phyloP scores from a whole-genome alignment of 2,888 invertebrate species.

The Aleiodes alternator region DNA sequence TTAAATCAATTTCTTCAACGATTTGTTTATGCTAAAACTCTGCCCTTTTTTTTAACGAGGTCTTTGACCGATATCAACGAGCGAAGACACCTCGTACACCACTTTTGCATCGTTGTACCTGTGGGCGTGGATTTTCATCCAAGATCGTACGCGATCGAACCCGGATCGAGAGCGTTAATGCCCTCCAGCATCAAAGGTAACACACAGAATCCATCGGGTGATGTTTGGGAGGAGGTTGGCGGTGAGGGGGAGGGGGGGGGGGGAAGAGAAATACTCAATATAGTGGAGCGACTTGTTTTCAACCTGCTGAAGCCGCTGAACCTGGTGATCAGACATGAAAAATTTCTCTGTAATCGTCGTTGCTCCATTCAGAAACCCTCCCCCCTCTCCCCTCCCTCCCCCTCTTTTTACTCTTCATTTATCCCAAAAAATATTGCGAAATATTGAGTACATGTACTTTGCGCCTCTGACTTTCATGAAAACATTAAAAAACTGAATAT shows the following conservation, averaged over 20 bases:
- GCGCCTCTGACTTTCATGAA: not conserved
- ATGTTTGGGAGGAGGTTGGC: not conserved
- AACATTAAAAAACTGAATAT: not conserved
- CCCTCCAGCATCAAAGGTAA: conserved; percentile 30
- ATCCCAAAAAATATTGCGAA: conserved; percentile 14
- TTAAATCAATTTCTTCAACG: not conserved
- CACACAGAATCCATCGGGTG: conserved; percentile 18
- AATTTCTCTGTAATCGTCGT: conserved; percentile 46
- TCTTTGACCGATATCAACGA: conserved; percentile 30
- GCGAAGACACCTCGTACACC: conserved; percentile 21
- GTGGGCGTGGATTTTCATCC: conserved; percentile 46
- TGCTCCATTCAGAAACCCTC: conserved; percentile 38
- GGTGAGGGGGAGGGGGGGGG: no score
- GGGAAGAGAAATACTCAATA: conserved; percentile 5
- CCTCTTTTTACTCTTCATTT: conserved; percentile 5
- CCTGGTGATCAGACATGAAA: conserved; percentile 40
- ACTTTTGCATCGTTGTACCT: conserved; percentile 33
- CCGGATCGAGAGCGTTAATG: conserved; percentile 38
- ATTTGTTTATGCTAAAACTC: not conserved
- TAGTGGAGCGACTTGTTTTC: conserved; percentile 24
- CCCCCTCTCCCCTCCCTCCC: conserved; percentile 29
- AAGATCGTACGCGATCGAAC: conserved; percentile 33
- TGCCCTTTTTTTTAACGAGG: not conserved
- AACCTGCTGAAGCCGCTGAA: conserved; percentile 37
- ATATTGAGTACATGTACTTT: conserved; percentile 6